Evolutionary conservation across 1,140 invertebrate species (phyloP), one percentile per base, ranked within the genome.

Genomic region (Ylistrum balloti): DNA sequence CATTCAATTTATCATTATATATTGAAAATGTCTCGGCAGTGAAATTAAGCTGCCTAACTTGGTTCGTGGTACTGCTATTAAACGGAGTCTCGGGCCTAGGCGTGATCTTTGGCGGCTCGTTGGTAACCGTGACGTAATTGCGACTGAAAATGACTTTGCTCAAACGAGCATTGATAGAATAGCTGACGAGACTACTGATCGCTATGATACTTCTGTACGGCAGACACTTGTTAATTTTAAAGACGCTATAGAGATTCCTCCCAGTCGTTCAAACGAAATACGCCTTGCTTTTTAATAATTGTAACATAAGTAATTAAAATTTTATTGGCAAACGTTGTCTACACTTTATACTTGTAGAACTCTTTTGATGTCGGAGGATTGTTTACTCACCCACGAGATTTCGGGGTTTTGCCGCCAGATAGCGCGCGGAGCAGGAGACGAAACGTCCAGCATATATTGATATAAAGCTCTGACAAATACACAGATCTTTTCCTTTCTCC

Each of bases 361-460:
- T 74, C 56, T 74, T 74, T 74, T 74, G 56, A 74, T 74, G 56
- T 74, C n/a, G 56, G 56, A 74, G 56, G 56, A n/a, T 74, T 74
- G 56, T 74, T 74, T 74, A 74, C 56, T 74, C 56, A 74, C 56
- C n/a, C 56, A 74, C 56, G 56, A 74, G 56, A 74, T 74, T 74
- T 74, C 22, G 56, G 56, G 56, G n/a, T 48, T 74, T 74, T 74
- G 56, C 56, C 56, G 56, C 56, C 56, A 74, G 56, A 74, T 74
- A 74, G 56, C 56, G 56, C 22, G 17, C n/a, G 17, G 56, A 74
- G 56, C 9, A 1, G 56, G 56, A 74, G 56, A 74, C 56, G 56
- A 74, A 74, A 74, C 56, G 56, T 74, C 56, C 56, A 74, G 56
- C 9, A n/a, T 5, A 28, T 74, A 74, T 74, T 74, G 56, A n/a